These are phyloP conservation scores for Altica lythri DNA, from an alignment of 2,888 invertebrate genomes.

Conservation along the genomic window DNA sequence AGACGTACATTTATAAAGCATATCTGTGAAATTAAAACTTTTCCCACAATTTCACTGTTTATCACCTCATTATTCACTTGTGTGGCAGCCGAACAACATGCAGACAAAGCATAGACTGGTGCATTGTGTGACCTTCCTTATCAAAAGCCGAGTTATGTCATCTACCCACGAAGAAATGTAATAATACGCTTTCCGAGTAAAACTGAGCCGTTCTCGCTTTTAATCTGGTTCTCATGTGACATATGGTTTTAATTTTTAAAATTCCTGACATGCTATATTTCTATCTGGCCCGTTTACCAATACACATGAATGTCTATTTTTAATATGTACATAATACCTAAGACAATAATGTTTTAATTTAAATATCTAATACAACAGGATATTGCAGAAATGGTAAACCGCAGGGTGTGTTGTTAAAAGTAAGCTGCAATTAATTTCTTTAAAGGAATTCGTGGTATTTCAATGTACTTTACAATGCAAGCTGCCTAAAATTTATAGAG, in stretches of 20 bases:
- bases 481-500: slow-evolving; percentile 4
- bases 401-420: slow-evolving; percentile 20
- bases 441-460: slow-evolving; percentile 20
- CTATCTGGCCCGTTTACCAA: slow-evolving; percentile 38
- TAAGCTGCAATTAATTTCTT: slow-evolving; percentile 13
- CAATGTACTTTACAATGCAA: background rate
- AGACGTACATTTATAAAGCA: background rate
- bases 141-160: slow-evolving; percentile 40
- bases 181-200: slow-evolving; percentile 39
- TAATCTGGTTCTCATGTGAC: slow-evolving; percentile 28
- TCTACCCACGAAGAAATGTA: slow-evolving; percentile 39
- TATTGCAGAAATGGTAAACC: slow-evolving; percentile 29
- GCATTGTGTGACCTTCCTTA: slow-evolving; percentile 36
- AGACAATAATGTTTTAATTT: slow-evolving; percentile 32
- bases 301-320: slow-evolving; percentile 33
- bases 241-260: slow-evolving; percentile 35
- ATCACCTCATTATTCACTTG: slow-evolving; percentile 17
- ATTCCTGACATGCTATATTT: slow-evolving; percentile 40
- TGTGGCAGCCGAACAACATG: slow-evolving; percentile 14
- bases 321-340: slow-evolving; percentile 23
- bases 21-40: background rate
- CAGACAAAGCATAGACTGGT: background rate
- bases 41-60: slow-evolving; percentile 21
- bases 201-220: slow-evolving; percentile 32
- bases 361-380: slow-evolving; percentile 31